phyloP scores from a whole-genome alignment of 2,797 vertebrate species.

The Ispidina picta region DNA sequence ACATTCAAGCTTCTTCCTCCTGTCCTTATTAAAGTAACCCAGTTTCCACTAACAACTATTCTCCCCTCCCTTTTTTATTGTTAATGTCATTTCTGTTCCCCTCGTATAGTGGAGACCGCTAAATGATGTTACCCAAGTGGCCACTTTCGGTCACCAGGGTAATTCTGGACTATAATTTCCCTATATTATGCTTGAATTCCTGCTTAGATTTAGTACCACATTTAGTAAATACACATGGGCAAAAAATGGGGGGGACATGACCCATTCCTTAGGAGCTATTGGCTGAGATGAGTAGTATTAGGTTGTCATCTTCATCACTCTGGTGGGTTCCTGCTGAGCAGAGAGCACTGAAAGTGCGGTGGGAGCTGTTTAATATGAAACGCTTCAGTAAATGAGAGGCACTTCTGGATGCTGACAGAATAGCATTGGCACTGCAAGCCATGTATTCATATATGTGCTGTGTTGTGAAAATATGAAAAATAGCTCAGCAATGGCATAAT shows the following conservation, averaged over 20 bases:
- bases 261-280: conserved; percentile 54
- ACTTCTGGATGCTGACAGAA: conserved; percentile 80
- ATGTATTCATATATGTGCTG: conserved; percentile 73
- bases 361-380: conserved; percentile 75
- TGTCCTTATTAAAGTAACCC: conserved; percentile 66
- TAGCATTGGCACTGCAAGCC: conserved; percentile 71
- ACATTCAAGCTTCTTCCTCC: conserved; percentile 7
- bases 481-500: conserved; percentile 79
- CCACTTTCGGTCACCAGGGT: conserved; percentile 58
- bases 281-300: conserved; percentile 78
- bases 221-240: conserved; percentile 34
- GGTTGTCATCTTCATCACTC: conserved; percentile 82
- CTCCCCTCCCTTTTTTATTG: conserved; percentile 53
- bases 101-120: conserved; percentile 13
- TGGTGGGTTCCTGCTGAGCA: conserved; percentile 77
- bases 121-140: conserved; percentile 63
- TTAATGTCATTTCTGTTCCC: conserved; percentile 49
- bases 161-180: conserved; percentile 61
- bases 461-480: conserved; percentile 77
- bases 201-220: conserved; percentile 43
- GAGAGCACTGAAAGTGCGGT: conserved; percentile 63
- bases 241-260: neutral
- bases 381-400: conserved; percentile 69
- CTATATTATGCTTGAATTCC: conserved; percentile 37
- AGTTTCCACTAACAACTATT: conserved; percentile 57